These are phyloP conservation scores for Kradibia gibbosae DNA, from an alignment of 1,140 invertebrate genomes.

Conservation along the genomic window DNA sequence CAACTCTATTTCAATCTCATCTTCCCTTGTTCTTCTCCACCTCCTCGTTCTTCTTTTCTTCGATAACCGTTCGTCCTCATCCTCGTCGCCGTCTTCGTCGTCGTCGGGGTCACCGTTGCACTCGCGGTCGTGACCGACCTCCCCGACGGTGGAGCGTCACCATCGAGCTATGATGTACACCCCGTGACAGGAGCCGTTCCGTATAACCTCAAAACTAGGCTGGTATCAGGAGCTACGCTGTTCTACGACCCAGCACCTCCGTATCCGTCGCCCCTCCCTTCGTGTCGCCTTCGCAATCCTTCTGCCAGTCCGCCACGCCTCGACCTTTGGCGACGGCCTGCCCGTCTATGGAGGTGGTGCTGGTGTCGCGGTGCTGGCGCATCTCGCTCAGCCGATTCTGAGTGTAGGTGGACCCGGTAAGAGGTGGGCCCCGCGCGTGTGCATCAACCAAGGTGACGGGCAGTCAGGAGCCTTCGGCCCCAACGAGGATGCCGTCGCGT, in stretches of 20 bases:
- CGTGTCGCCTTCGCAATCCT: no score
- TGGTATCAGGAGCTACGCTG: no score
- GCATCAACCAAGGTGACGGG: neutral
- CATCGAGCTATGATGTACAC: neutral
- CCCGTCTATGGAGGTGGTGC: neutral
- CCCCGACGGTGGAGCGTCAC: neutral
- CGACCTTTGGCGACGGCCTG: neutral
- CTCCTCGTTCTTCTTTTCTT: no score
- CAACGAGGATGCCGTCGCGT: conserved; percentile 26
- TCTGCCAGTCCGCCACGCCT: no score
- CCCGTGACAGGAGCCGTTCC: conserved; percentile 2
- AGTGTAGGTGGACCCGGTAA: neutral
- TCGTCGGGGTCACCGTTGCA: neutral
- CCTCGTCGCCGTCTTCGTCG: neutral
- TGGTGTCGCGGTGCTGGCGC: neutral
- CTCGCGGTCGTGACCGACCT: neutral
- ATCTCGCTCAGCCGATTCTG: neutral
- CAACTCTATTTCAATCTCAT: no score
- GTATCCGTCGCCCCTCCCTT: no score
- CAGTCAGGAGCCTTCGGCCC: neutral
- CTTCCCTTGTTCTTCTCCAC: no score
- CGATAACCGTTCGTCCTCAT: no score
- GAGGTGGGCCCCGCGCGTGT: neutral
- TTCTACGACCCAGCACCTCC: no score
- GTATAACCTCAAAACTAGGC: conserved; percentile 39